Conservation (phyloP, 2,888 invertebrate genomes). For the Craniophora ligustri region DNA sequence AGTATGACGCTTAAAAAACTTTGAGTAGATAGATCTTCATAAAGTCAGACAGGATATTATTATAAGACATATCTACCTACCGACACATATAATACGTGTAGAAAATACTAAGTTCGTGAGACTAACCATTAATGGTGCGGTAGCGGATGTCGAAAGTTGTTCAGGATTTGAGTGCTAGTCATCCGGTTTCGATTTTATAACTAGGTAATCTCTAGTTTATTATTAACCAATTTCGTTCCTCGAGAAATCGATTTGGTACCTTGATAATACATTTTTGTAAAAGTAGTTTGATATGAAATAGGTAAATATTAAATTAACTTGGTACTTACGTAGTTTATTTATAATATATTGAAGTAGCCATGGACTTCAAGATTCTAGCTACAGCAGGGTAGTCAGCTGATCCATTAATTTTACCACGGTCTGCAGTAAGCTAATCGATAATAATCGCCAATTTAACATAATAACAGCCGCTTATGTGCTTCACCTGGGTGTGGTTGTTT, state of each 20-base stretch:
- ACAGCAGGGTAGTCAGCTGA: conserved; percentile 11
- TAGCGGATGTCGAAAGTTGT: conserved; percentile 46
- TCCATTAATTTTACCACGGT: conserved; percentile 18
- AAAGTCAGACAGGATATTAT: background rate
- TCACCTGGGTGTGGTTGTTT: conserved; percentile 47
- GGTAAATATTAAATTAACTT: too few species aligned
- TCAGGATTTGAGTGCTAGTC: conserved; percentile 45
- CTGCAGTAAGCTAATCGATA: conserved; percentile 19
- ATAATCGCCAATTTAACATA: conserved; percentile 42
- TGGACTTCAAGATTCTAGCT: too few species aligned
- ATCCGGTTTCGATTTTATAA: conserved; percentile 43
- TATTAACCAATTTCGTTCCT: conserved; percentile 18
- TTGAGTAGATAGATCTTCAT: background rate
- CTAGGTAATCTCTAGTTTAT: conserved; percentile 14
- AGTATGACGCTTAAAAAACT: too few species aligned
- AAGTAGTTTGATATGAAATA: background rate
- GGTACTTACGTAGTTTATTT: too few species aligned
- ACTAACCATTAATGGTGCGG: conserved; percentile 18
- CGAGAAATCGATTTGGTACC: too few species aligned
- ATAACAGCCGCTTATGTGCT: conserved; percentile 37
- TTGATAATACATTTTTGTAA: conserved; percentile 2
- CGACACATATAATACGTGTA: conserved; percentile 3
- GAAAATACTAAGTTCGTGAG: conserved; percentile 2
- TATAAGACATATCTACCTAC: background rate
- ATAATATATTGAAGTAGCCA: too few species aligned